Base-by-base conservation (phyloP, 2,888 invertebrate genomes). In the Leptinotarsa haldemani region DNA sequence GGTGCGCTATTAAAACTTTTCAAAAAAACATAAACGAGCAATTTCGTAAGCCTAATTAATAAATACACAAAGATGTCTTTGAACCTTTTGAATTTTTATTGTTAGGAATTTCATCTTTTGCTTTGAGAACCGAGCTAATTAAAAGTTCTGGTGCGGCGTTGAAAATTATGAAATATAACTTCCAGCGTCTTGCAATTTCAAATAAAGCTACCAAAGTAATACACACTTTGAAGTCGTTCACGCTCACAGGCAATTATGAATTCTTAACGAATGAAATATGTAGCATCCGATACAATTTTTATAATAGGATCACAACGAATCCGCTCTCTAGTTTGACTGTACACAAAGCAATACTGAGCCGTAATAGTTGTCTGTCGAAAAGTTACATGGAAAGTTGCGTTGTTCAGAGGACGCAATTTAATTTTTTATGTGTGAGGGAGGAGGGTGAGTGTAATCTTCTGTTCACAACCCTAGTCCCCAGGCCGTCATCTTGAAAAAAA, bases 31-130 rank as follows among this genome's bases (percentile, higher is more conserved):
- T 25, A 66, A n/a, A 30, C 50, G 25, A 66, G 48, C 66, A 48
- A 25, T 66, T 71, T 70, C 25, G 61, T 71, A 74, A 76, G 76
- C 78, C 77, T 80, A 76, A 81, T 81, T 81, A 80, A 81, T 80
- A 80, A 80, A 75, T 71, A 76, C 71, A 80, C 77, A 78, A 80
- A 79, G 78, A 77, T 81, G 79, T 80, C 79, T 80, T 81, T 80
- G 80, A 79, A 78, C 75, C 75, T 80, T 80, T 80, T 77, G 76
- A 65, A 74, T 65, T 63, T 68, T 74, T 73, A 73, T 68, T 73
- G 63, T 70, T 66, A 69, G 52, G 70, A 65, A 73, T 73, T 63
- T 66, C 64, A 69, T 72, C 66, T 69, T 22, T 74, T 69, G 48
- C 74, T 67, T 74, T 74, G 71, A 69, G 52, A 69, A 12, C 47